These are phyloP conservation scores for Drosophila yakuba DNA, from an alignment of 1,140 invertebrate species.

Conservation along the genomic window DNA sequence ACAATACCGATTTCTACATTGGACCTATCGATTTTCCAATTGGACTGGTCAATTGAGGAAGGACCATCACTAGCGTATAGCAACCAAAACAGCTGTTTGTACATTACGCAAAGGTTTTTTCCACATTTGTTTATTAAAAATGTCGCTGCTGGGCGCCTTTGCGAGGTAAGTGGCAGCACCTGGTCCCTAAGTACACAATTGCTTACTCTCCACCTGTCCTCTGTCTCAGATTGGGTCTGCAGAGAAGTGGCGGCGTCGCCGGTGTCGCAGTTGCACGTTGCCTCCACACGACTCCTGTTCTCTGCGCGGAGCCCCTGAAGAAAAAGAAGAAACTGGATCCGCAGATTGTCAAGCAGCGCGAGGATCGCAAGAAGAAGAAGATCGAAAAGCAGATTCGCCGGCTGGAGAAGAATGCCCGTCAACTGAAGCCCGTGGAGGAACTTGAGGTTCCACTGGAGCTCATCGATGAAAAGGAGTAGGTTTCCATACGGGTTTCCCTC, in stretches of 20 bases:
- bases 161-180: conserved; percentile 37
- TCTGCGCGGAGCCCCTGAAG: conserved; percentile 91
- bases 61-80: conserved; percentile 1
- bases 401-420: conserved; percentile 90
- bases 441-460: conserved; percentile 89
- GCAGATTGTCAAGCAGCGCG: conserved; percentile 89
- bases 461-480: conserved; percentile 88
- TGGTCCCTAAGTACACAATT: too few relatives aligned
- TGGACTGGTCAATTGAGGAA: neutral
- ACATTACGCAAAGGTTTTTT: conserved; percentile 48
- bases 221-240: conserved; percentile 47
- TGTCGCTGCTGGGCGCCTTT: conserved; percentile 58
- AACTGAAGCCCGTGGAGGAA: conserved; percentile 94
- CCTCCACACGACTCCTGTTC: conserved; percentile 67
- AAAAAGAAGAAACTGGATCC: conserved; percentile 95
- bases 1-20: too few relatives aligned
- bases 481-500: neutral
- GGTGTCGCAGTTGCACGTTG: conserved; percentile 28
- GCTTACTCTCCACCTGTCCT: neutral
- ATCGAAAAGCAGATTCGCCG: conserved; percentile 93
- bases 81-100: conserved; percentile 16
- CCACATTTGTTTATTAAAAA: conserved; percentile 58
- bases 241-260: conserved; percentile 18
- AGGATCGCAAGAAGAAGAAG: conserved; percentile 92
- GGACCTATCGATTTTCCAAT: too few relatives aligned